phyloP scores from a whole-genome alignment of 2,797 vertebrate species.

The Podarcis lilfordi region DNA sequence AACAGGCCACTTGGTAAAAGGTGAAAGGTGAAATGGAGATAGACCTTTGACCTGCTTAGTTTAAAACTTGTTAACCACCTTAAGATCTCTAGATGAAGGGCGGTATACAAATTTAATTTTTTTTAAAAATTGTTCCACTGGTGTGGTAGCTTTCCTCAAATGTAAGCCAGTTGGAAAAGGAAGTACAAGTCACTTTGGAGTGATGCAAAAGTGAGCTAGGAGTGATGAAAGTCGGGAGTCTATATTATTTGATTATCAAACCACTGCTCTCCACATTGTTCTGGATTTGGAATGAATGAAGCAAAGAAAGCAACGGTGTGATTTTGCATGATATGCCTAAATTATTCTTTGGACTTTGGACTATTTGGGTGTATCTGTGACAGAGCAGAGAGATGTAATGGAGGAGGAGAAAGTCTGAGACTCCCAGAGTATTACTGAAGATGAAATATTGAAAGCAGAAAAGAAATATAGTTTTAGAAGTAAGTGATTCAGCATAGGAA shows the following conservation, averaged over 20 bases:
- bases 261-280: too few species aligned
- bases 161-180: neutral
- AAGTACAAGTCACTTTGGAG: neutral
- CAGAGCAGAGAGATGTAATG: neutral
- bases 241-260: neutral
- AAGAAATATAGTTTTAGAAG: neutral
- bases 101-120: too few species aligned
- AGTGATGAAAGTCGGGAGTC: neutral
- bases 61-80: neutral
- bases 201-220: neutral
- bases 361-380: neutral
- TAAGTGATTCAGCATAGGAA: neutral
- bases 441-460: neutral
- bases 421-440: neutral
- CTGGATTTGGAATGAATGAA: neutral
- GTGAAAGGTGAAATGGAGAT: neutral
- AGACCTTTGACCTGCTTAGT: neutral
- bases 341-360: neutral
- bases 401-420: neutral
- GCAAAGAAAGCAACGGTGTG: neutral
- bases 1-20: neutral
- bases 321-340: neutral
- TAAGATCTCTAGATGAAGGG: too few species aligned
- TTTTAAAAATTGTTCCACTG: too few species aligned
- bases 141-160: too few species aligned